Evolutionary conservation across 2,888 invertebrate species (phyloP).

Genomic region (Mythimna ferrago): DNA sequence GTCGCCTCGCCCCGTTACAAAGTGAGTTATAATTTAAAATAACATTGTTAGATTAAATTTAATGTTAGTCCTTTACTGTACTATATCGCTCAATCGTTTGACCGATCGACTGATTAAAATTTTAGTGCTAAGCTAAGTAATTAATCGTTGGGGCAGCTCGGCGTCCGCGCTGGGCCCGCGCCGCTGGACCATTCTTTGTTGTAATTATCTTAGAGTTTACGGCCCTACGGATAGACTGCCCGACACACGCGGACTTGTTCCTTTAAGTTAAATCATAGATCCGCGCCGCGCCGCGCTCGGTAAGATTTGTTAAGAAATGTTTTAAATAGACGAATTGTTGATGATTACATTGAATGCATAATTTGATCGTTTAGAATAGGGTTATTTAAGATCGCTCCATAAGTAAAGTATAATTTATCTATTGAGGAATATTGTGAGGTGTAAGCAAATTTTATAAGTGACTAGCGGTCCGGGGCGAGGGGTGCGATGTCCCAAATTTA

Average conservation of each 20-base stretch:
- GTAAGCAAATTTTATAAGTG: constrained; percentile 86
- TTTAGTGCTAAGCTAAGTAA: constrained; percentile 91
- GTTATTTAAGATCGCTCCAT: constrained; percentile 91
- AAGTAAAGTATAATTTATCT: constrained; percentile 90
- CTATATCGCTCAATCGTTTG: constrained; percentile 91
- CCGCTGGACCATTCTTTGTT: constrained; percentile 74
- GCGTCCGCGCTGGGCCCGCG: constrained; percentile 64
- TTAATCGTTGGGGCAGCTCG: constrained; percentile 70
- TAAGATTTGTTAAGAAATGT: constrained; percentile 86
- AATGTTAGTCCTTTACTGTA: constrained; percentile 91
- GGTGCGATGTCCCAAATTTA: constrained; percentile 86
- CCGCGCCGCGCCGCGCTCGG: constrained; percentile 71
- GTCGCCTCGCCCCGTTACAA: constrained; percentile 80
- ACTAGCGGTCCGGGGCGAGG: constrained; percentile 83
- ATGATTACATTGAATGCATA: constrained; percentile 86
- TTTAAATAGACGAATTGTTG: constrained; percentile 88
- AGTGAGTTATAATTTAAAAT: constrained; percentile 90
- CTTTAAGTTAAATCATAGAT: constrained; percentile 80
- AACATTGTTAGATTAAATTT: constrained; percentile 91
- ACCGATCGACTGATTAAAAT: constrained; percentile 91
- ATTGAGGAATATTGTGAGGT: constrained; percentile 85
- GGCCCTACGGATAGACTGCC: constrained; percentile 80
- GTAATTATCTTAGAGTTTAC: constrained; percentile 85
- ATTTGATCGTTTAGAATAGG: constrained; percentile 90
- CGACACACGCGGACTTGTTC: constrained; percentile 71